phyloP scores from a whole-genome alignment of 2,888 invertebrate genomes.

The Drymonia ruficornis region DNA sequence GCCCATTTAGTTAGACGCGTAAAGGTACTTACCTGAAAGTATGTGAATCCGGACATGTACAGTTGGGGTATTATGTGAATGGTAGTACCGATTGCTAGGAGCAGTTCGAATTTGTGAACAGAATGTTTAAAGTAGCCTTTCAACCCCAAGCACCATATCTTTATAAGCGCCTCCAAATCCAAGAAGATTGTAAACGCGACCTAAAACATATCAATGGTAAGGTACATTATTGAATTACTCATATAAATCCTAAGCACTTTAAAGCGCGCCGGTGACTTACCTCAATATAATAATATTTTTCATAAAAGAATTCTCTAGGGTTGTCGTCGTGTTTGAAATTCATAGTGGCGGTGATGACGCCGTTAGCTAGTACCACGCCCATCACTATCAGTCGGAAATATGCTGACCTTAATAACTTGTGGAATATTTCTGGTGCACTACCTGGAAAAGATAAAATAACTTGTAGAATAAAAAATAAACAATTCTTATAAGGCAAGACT shows the following conservation, averaged over 20 bases:
- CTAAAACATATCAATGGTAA: conserved; percentile 65
- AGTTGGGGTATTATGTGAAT: conserved; percentile 96
- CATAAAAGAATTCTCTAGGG: conserved; percentile 92
- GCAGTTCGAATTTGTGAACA: conserved; percentile 98
- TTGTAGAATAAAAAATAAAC: no score
- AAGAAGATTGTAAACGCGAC: conserved; percentile 97
- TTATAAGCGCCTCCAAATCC: conserved; percentile 97
- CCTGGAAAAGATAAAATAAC: conserved; percentile 57
- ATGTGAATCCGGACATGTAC: conserved; percentile 97
- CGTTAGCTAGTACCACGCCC: conserved; percentile 97
- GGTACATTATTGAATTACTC: no score
- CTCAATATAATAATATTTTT: conserved; percentile 97
- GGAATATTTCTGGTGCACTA: conserved; percentile 93
- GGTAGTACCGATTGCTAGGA: conserved; percentile 96
- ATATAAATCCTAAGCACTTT: no score
- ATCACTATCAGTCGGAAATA: conserved; percentile 97
- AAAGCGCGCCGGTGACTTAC: conserved; percentile 53
- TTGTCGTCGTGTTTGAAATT: conserved; percentile 96
- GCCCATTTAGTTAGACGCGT: no score
- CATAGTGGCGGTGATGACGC: conserved; percentile 98
- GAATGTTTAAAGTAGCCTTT: conserved; percentile 98
- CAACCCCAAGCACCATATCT: conserved; percentile 98
- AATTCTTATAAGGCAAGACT: no score
- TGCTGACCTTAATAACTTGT: conserved; percentile 94
- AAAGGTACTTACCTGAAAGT: conserved; percentile 91